Evolutionary conservation across 2,113 vertebrate species (phyloP).

Genomic region (Lycaon pictus): DNA sequence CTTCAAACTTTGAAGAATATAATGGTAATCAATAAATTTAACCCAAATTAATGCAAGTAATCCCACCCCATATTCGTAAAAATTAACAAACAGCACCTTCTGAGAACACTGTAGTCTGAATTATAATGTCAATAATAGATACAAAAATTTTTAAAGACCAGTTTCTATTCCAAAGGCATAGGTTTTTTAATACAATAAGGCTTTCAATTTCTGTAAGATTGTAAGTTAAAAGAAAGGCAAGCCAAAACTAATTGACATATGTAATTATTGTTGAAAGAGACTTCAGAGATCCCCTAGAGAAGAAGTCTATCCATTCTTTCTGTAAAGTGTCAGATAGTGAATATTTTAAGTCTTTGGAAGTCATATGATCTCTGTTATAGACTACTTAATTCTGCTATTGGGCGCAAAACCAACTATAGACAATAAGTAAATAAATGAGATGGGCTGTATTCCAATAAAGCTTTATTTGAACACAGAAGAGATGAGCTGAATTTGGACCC

Average conservation of each 20-base stretch:
- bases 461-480: neutral
- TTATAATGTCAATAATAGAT: neutral
- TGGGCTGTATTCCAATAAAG: neutral
- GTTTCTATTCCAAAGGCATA: neutral
- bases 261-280: neutral
- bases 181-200: neutral
- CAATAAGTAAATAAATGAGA: neutral
- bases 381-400: neutral
- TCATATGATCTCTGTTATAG: neutral
- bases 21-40: conserved; percentile 28
- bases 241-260: neutral
- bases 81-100: neutral
- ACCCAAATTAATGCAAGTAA: conserved; percentile 26
- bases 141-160: neutral
- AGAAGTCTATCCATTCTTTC: neutral
- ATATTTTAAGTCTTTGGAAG: neutral
- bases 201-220: conserved; percentile 39
- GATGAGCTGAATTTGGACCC: neutral
- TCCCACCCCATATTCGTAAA: neutral
- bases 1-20: conserved; percentile 34
- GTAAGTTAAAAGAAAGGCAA: conserved; percentile 40
- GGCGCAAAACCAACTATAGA: neutral
- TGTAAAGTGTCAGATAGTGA: neutral
- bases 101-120: neutral
- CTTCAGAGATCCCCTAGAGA: neutral